Base-by-base conservation (phyloP, 2,113 vertebrate species). In the Lipotes vexillifer region DNA sequence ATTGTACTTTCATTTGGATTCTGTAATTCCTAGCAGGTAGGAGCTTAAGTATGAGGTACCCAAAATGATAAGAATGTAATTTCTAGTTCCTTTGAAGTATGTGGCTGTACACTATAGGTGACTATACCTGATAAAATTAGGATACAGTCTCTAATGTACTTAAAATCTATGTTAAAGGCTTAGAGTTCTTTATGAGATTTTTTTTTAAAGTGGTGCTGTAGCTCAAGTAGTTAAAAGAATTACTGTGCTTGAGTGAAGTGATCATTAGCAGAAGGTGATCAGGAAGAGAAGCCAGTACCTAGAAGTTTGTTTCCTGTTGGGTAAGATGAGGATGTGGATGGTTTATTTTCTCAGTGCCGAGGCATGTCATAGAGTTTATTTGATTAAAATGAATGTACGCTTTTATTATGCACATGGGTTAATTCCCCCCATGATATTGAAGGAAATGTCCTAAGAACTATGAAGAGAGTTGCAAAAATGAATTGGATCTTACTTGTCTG, bases 21-120 rank as follows among this genome's bases (percentile, higher is more conserved):
- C 41, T 33, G 41, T 69, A 72, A 59, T 94, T 96, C 92, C n/a
- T 38, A 31, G 52, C 1, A 68, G 59, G 65, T 72, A 82, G n/a
- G 21, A 66, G 46, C 84, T 90, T 95, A 38, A 74, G 66, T 17
- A 49, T 41, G 14, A 59, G 29, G 27, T 36, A 63, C 25, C 33
- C 41, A 52, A 71, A 97, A 84, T 33, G n/a, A 68, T 46, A 74
- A 66, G n/a, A 86, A 72, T 69, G 11, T 18, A 71, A 88, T 88
- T 74, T 86, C 80, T 94, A 92, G 25, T 88, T 85, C 59, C 12
- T 97, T 84, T 86, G 59, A 90, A 94, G 97, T 65, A 72, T 66
- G 46, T 78, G 27, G 17, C 27, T 94, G 0, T 41, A 44, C 11
- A 52, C 61, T 75, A 86, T 68, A 57, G 29, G 21, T 72, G 33